phyloP scores from a whole-genome alignment of 2,888 invertebrate species.

The Pheosia gnoma region DNA sequence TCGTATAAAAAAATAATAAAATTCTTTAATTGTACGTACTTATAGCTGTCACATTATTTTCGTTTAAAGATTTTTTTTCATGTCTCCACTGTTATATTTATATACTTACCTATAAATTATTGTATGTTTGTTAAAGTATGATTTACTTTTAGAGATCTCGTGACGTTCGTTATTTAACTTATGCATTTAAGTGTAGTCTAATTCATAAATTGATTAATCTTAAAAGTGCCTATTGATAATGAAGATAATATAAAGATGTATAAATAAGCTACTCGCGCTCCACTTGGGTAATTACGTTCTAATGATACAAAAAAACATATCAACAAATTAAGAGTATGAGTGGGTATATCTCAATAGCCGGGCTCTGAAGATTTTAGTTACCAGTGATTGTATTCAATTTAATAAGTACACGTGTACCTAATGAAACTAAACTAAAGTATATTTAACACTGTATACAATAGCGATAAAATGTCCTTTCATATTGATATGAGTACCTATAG shows the following conservation, averaged over 20 bases:
- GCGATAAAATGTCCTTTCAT: neutral
- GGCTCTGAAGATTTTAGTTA: no score
- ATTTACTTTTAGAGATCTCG: neutral
- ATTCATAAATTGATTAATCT: neutral
- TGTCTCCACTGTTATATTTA: no score
- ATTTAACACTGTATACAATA: neutral
- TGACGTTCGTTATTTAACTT: neutral
- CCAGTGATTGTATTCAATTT: no score
- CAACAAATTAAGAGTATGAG: slow-evolving; percentile 1
- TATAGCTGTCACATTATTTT: no score
- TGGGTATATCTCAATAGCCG: no score
- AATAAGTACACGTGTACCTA: no score
- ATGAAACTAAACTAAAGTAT: no score
- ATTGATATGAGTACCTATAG: neutral
- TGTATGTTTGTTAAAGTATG: neutral
- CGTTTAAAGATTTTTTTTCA: no score
- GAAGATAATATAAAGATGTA: neutral
- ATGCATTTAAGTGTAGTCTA: neutral
- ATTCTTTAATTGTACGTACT: no score
- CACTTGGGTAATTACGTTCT: neutral
- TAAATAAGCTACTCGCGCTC: neutral
- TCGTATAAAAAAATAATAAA: no score
- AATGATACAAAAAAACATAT: slow-evolving; percentile 24
- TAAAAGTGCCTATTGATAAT: neutral
- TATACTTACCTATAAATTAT: no score